Percentiles rank a stretch among this genome's conserved stretches.
phyloP scores from a whole-genome alignment of 2,113 vertebrate species.

The Cryptotis parvus region DNA sequence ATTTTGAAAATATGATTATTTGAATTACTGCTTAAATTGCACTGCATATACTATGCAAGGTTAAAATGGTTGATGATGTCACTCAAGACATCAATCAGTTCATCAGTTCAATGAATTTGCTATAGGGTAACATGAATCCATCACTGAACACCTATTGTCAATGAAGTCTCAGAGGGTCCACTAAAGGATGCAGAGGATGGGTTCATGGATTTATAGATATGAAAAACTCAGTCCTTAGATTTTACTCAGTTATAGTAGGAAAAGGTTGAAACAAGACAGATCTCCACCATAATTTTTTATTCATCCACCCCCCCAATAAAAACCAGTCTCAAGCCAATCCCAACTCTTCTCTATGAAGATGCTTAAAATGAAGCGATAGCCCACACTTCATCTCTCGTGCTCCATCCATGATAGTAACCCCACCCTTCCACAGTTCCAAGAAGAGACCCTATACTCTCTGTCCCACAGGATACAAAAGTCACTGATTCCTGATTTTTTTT shows the following conservation, averaged over 20 bases:
- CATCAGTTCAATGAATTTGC: slow-evolving; percentile 47
- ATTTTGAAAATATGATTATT: slow-evolving; percentile 66
- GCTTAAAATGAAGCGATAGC: too few relatives aligned
- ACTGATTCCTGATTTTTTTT: too few relatives aligned
- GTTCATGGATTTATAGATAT: not conserved
- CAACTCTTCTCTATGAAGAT: too few relatives aligned
- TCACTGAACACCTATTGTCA: not conserved
- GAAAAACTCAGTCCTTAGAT: not conserved
- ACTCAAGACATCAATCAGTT: not conserved
- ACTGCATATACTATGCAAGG: not conserved
- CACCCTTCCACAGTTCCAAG: too few relatives aligned
- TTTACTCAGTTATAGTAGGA: not conserved
- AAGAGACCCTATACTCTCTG: too few relatives aligned
- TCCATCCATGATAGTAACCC: too few relatives aligned
- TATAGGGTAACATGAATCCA: slow-evolving; percentile 45
- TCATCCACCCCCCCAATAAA: not conserved
- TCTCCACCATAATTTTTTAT: not conserved
- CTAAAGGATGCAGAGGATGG: not conserved
- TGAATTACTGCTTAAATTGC: slow-evolving; percentile 61
- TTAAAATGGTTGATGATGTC: slow-evolving; percentile 38
- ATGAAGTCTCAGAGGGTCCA: not conserved
- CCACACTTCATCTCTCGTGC: too few relatives aligned
- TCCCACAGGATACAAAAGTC: too few relatives aligned
- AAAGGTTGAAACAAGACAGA: not conserved
- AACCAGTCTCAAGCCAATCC: too few relatives aligned